phyloP scores from a whole-genome alignment of 92 coral and sea anemone species.

The Phymanthus crucifer region DNA sequence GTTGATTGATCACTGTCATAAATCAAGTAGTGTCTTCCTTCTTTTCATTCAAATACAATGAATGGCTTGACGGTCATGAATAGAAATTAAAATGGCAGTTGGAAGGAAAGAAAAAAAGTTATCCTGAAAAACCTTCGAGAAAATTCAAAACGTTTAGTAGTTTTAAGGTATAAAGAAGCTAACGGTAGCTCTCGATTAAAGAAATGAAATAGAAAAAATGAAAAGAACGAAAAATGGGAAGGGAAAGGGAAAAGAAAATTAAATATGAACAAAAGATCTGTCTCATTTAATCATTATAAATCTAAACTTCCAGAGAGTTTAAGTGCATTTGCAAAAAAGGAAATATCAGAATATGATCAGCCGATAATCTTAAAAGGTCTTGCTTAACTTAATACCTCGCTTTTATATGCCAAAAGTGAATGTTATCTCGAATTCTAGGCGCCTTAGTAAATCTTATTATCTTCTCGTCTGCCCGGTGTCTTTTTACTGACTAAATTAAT shows the following conservation, averaged over 20 bases:
- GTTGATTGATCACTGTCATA: neutral
- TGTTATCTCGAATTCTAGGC: neutral
- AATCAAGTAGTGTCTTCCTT: neutral
- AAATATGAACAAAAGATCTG: neutral
- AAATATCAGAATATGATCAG: neutral
- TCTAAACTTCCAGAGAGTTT: neutral
- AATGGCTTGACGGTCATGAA: neutral
- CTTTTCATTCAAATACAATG: neutral
- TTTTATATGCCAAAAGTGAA: neutral
- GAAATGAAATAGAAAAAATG: neutral
- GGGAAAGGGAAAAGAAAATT: neutral
- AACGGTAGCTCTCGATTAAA: neutral
- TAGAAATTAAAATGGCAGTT: neutral
- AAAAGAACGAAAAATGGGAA: neutral
- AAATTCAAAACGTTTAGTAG: no score
- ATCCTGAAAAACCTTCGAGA: no score
- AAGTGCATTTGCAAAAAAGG: neutral
- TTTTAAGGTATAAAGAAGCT: no score
- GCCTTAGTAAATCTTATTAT: neutral
- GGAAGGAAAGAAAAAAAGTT: no score
- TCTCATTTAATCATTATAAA: neutral
- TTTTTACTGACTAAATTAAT: neutral
- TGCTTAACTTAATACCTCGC: neutral
- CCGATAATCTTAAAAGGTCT: constrained; percentile 9
- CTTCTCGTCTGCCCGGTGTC: neutral